Evolutionary conservation across 2,113 vertebrate genomes (phyloP).

Genomic region (Otus sunia): DNA sequence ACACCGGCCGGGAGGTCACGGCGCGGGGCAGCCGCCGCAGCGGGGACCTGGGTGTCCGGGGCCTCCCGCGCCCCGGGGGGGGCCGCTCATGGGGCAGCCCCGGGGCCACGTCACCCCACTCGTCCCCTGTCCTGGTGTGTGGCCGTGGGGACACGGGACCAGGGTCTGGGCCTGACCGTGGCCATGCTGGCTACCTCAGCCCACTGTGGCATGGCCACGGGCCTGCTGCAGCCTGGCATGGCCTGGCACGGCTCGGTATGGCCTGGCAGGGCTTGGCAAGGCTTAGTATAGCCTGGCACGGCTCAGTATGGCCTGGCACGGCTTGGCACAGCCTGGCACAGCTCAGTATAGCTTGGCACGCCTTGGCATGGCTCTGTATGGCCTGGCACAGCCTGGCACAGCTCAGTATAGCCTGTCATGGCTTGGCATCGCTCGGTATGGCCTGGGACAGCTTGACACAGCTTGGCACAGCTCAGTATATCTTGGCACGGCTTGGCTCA

Average conservation of each 20-base stretch:
- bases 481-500: fast-evolving
- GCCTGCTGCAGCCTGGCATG: not conserved
- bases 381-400: not conserved
- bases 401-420: not conserved
- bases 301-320: not conserved
- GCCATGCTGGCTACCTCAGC: slow-evolving; percentile 17
- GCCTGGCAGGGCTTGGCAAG: not conserved
- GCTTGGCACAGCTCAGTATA: not conserved
- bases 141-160: not conserved
- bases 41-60: not conserved
- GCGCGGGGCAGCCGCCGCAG: not conserved
- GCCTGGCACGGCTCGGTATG: not conserved
- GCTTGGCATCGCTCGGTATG: not conserved
- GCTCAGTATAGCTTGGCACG: not conserved
- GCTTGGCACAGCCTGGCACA: not conserved
- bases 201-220: not conserved
- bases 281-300: not conserved
- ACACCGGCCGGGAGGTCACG: not conserved
- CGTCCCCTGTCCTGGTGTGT: not conserved
- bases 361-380: too few species aligned
- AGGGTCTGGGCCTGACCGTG: not conserved
- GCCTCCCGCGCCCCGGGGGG: not conserved
- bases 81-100: not conserved
- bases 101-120: not conserved
- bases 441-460: too few species aligned